Conservation (phyloP, 2,888 invertebrate genomes). For the Himalopsyche tibetana region DNA sequence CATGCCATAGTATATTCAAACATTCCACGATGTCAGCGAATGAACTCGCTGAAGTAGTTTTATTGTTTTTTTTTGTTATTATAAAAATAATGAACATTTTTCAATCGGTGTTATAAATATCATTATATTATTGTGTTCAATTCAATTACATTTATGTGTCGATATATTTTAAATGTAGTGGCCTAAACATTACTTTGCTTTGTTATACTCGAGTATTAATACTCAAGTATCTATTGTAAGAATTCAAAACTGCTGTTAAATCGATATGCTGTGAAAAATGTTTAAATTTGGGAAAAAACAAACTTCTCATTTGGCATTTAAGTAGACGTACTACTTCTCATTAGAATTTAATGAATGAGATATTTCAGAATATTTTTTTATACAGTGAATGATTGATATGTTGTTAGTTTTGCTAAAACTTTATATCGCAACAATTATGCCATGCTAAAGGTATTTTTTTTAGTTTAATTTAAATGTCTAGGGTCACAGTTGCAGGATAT, state of each 20-base stretch:
- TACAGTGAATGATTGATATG: no score
- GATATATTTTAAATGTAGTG: neutral
- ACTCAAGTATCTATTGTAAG: no score
- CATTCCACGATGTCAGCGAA: neutral
- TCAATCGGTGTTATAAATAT: neutral
- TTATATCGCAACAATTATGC: no score
- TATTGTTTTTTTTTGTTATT: constrained; percentile 17
- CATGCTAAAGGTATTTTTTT: no score
- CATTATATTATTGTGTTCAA: neutral
- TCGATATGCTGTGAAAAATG: no score
- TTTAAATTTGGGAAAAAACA: no score
- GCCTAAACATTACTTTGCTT: neutral
- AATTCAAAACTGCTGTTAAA: no score
- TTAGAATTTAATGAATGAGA: neutral
- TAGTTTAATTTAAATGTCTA: no score
- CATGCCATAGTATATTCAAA: neutral
- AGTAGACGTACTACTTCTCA: neutral
- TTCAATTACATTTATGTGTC: neutral
- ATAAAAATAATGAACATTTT: neutral
- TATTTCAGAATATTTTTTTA: constrained; percentile 1
- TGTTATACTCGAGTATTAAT: no score
- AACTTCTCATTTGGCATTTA: no score
- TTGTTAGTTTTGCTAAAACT: no score
- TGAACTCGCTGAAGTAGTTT: neutral
- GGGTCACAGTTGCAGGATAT: no score